phyloP scores from a whole-genome alignment of 1,140 invertebrate species.

The Pinna nobilis region DNA sequence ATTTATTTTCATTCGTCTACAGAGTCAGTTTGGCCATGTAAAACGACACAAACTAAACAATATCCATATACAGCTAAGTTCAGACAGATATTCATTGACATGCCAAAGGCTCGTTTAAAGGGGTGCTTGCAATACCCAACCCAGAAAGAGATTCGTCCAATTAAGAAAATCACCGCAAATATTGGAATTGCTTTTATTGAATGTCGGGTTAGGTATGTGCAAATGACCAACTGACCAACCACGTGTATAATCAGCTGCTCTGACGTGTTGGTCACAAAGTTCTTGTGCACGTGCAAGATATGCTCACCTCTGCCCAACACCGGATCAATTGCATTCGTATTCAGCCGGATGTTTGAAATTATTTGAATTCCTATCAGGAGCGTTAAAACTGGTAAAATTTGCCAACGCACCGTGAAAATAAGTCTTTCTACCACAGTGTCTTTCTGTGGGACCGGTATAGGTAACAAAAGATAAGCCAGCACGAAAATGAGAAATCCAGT shows the following conservation, averaged over 20 bases:
- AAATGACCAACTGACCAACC: constrained; percentile 27
- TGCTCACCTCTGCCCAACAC: constrained; percentile 24
- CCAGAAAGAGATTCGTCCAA: constrained; percentile 23
- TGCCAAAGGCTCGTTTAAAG: constrained; percentile 2
- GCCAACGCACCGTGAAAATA: constrained; percentile 36
- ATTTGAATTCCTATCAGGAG: constrained; percentile 22
- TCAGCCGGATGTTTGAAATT: constrained; percentile 6
- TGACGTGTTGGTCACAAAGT: constrained; percentile 27
- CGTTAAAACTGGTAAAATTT: constrained; percentile 19
- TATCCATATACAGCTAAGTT: neutral
- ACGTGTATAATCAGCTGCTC: constrained; percentile 33
- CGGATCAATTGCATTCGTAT: constrained; percentile 30
- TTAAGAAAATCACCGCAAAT: constrained; percentile 30
- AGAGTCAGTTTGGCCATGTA: neutral
- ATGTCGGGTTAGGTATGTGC: constrained; percentile 18
- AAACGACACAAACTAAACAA: constrained; percentile 11
- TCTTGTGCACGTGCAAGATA: constrained; percentile 1
- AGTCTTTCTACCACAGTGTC: neutral
- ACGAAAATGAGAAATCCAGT: neutral
- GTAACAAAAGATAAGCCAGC: constrained; percentile 13
- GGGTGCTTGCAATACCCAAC: constrained; percentile 26
- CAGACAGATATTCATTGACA: neutral
- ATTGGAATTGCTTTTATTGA: constrained; percentile 28
- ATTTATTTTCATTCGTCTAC: constrained; percentile 1
- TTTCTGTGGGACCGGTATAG: constrained; percentile 7